Percentiles rank a stretch among this genome's conserved stretches.
phyloP scores from a whole-genome alignment of 2,797 vertebrate genomes.

The Agapornis canus region DNA sequence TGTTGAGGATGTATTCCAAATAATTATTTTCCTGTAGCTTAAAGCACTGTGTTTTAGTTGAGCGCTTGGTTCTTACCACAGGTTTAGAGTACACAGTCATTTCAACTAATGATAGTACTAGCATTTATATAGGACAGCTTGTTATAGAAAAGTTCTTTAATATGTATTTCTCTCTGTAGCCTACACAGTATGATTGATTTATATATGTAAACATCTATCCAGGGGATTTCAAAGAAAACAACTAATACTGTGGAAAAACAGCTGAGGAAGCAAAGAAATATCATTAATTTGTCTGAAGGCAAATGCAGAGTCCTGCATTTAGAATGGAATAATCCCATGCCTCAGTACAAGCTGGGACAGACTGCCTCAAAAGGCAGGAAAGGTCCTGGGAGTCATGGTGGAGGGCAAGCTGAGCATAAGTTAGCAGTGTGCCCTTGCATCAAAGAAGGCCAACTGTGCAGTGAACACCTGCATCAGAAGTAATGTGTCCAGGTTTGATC shows the following conservation, averaged over 20 bases:
- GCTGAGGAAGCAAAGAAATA: background rate
- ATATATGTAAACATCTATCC: background rate
- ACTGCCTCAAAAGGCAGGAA: background rate
- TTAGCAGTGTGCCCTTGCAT: background rate
- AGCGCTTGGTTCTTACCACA: background rate
- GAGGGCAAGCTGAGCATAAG: background rate
- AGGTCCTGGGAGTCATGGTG: rapidly evolving
- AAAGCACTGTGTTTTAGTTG: background rate
- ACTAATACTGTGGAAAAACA: background rate
- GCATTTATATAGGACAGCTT: background rate
- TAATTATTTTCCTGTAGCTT: background rate
- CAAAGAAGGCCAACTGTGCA: background rate
- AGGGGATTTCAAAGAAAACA: background rate
- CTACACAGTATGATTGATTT: background rate
- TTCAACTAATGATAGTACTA: background rate
- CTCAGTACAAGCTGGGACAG: background rate
- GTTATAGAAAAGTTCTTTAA: background rate
- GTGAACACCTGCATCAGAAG: background rate
- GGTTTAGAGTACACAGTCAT: background rate
- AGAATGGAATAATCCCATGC: background rate
- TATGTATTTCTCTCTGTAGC: background rate
- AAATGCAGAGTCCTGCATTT: background rate
- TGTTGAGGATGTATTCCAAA: background rate
- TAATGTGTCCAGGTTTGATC: background rate
- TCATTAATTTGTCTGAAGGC: background rate